Evolutionary conservation across 2,113 vertebrate species (phyloP), one percentile per base, ranked within the genome.

Genomic region (Hydrochoerus hydrochaeris): DNA sequence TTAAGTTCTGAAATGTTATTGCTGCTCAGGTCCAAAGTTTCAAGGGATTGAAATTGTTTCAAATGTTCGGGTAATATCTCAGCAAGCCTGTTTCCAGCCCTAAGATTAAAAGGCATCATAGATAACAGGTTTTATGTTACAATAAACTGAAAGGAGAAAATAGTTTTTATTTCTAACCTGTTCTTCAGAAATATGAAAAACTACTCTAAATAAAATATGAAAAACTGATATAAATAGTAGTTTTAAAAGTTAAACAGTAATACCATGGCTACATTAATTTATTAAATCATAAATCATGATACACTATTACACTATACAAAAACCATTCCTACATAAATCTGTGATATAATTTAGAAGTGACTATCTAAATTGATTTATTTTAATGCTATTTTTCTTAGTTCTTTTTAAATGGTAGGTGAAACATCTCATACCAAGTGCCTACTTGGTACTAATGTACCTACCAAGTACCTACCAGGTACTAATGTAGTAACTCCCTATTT

Each of bases 1-100:
- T 98, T 99, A 63, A 99, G 96, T 49, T 99, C 99, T 41, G 98
- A 98, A 78, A 99, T 99, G 95, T 99, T 99, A 98, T 99, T 99
- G 98, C 98, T 99, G 98, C 99, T 99, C 95, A 99, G 98, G 98
- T 99, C 99, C 96, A 99, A 99, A 49, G 99, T 99, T 98, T 99
- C 99, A 95, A 99, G 98, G 49, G 98, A 98, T 22, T 98, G 97
- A 98, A 99, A 99, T 0, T 98, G 98, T 97, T 98, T 97, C 96
- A 99, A 98, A 95, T 98, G 99, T 95, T 99, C 99, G 71, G 97
- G 97, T 1, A 98, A 93, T 96, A 99, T 97, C 94, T 96, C 98
- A 78, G 91, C 80, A 98, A 99, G 99, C 98, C 98, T 99, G 98
- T 99, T 99, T 98, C 98, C 99, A 94, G 99, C 99, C 98, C 99